These are phyloP conservation scores for Arrhopalites spinosus DNA, from an alignment of 2,888 invertebrate species.

Conservation along the genomic window DNA sequence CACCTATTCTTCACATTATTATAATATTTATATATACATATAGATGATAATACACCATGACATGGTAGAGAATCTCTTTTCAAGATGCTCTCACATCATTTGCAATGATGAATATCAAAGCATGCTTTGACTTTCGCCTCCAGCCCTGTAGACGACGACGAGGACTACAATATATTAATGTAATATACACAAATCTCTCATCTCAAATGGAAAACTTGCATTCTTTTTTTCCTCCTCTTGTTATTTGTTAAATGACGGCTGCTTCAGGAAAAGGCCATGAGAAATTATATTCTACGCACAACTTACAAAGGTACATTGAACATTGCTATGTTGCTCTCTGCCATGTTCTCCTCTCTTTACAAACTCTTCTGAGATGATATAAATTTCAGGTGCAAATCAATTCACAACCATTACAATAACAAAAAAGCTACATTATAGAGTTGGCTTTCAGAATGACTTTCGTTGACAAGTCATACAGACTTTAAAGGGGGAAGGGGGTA, in stretches of 20 bases:
- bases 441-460: too few species aligned
- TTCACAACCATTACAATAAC: not conserved
- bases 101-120: too few species aligned
- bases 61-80: too few species aligned
- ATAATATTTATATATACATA: too few species aligned
- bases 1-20: not conserved
- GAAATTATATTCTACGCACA: slow-evolving; percentile 37
- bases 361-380: not conserved
- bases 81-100: too few species aligned
- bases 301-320: slow-evolving; percentile 19
- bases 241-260: not conserved
- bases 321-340: slow-evolving; percentile 22
- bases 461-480: not conserved
- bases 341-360: too few species aligned
- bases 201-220: not conserved
- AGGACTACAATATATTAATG: too few species aligned
- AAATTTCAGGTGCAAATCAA: not conserved
- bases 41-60: too few species aligned
- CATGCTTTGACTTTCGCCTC: too few species aligned
- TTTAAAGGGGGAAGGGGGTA: not conserved
- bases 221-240: not conserved
- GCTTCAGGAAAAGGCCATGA: slow-evolving; percentile 35
- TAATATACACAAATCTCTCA: too few species aligned
- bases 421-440: too few species aligned
- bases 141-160: too few species aligned